Percentiles rank a stretch among this genome's conserved stretches.
phyloP scores from a whole-genome alignment of 1,140 invertebrate species.

The Pinna nobilis region DNA sequence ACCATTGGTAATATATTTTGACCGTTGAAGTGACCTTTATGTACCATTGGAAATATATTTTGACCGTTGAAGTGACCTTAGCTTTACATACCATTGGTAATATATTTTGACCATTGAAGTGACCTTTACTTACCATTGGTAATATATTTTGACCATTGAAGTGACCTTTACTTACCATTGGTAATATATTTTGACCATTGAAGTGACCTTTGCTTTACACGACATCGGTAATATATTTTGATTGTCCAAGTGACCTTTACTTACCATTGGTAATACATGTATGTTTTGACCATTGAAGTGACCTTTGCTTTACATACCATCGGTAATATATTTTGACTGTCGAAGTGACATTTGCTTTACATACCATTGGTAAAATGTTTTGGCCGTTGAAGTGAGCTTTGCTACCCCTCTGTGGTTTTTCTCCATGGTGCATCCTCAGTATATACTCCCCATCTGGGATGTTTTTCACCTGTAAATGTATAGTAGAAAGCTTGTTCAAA shows the following conservation, averaged over 20 bases:
- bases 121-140: no score
- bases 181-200: no score
- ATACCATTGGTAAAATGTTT: neutral
- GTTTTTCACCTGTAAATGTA: slow-evolving; percentile 40
- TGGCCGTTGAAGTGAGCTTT: neutral
- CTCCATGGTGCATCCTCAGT: slow-evolving; percentile 38
- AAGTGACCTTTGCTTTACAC: no score
- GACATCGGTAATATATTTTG: no score
- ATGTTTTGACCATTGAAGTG: neutral
- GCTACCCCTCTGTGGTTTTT: neutral
- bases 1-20: neutral
- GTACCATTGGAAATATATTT: no score
- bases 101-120: no score
- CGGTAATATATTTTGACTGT: neutral
- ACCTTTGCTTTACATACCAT: neutral
- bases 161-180: no score
- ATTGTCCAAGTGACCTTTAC: no score
- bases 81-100: no score
- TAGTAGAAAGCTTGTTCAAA: neutral
- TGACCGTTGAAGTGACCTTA: no score
- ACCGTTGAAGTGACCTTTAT: neutral
- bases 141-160: no score
- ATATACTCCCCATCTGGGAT: slow-evolving; percentile 45
- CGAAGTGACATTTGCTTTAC: neutral
- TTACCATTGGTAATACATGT: no score